Evolutionary conservation across 2,888 invertebrate species (phyloP).

Genomic region (Ormyrus nitidulus): DNA sequence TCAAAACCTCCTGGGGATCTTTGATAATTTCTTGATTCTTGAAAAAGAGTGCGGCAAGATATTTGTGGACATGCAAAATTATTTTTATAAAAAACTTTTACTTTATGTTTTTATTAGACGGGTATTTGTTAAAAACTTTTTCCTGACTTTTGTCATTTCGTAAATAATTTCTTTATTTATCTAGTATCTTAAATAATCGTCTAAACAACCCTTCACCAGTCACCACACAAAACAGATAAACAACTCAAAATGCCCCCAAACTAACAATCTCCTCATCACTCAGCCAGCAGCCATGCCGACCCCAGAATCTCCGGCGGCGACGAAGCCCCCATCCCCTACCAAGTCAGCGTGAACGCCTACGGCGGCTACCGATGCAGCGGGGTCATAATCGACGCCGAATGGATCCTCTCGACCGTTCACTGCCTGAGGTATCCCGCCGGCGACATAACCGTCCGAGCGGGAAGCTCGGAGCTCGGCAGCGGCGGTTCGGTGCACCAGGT

Average conservation of each 20-base stretch:
- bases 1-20: too few species aligned
- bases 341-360: slow-evolving; percentile 74
- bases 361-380: slow-evolving; percentile 79
- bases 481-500: slow-evolving; percentile 78
- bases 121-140: too few species aligned
- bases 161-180: too few species aligned
- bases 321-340: slow-evolving; percentile 74
- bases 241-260: neutral
- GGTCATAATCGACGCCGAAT: slow-evolving; percentile 75
- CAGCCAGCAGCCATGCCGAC: neutral
- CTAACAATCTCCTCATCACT: neutral
- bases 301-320: slow-evolving; percentile 74
- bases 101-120: too few species aligned
- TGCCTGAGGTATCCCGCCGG: slow-evolving; percentile 73
- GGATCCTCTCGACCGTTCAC: slow-evolving; percentile 79
- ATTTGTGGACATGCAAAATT: too few species aligned
- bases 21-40: too few species aligned
- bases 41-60: too few species aligned
- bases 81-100: too few species aligned
- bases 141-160: too few species aligned
- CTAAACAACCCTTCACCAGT: too few species aligned
- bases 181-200: too few species aligned
- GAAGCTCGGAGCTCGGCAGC: slow-evolving; percentile 73
- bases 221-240: too few species aligned
- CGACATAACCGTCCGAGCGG: slow-evolving; percentile 71